Base-by-base conservation (phyloP, 1,140 invertebrate genomes). In the Littorina saxatilis region DNA sequence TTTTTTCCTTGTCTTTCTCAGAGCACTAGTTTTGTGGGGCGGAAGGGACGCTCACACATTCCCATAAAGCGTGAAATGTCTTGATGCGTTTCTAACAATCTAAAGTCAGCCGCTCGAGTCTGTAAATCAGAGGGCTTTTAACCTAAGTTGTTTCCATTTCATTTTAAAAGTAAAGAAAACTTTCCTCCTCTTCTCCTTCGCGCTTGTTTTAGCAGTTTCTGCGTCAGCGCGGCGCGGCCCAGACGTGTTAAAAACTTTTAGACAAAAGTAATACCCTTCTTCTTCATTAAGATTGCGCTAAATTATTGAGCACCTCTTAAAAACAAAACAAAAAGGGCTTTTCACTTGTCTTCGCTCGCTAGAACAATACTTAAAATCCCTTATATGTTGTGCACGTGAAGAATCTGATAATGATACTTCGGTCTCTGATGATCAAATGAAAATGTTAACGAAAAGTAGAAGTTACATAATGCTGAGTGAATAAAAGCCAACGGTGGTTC, bases 81-180 rank as follows among this genome's bases (percentile, higher is more conserved):
- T 39, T 58, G 50, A 52, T 76, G 74, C 37, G n/a, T 76, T 76
- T 37, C 66, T 35, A 39, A 17, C 32, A 39, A 68, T 37, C 66
- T 39, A 1, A 2, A 1, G 35, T 13, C 55, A 13, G 9, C 17
- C 13, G 20, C 27, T 7, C 32, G 11, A 2, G 7, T 37, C 1
- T 39, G 35, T 68, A 68, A 68, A 68, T 68, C 15, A 32, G 66
- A 23, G 23, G 66, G 70, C 70, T 73, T 73, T 73, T 73, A 73
- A 73, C 39, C 39, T 52, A 52, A 47, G 70, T 73, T 73, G 40
- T 50, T 73, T 73, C 70, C 70, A 73, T 73, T 73, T 73, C 70
- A 73, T 73, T 73, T 27, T 2, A 73, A n/a, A 73, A 68, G 9
- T 15, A 39, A 50, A 50, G 4, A 23, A 58, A 58, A 27, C n/a